Base-by-base conservation (phyloP, 2,888 invertebrate genomes). In the Trissolcus brochymenae region DNA sequence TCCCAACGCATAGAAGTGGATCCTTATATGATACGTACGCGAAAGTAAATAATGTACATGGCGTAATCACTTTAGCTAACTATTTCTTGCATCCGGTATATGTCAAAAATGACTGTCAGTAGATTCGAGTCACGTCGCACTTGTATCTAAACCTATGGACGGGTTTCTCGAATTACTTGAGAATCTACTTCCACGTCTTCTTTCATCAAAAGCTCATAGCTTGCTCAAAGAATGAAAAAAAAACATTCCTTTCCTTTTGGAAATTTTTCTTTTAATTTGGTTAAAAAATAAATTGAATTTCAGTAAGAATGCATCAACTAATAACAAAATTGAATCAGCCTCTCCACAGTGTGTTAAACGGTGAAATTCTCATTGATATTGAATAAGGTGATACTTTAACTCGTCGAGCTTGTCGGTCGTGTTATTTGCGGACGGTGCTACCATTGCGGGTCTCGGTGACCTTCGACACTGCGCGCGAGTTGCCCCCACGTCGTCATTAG, bases 141-240 rank as follows among this genome's bases (percentile, higher is more conserved):
- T 53, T 76, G 46, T 46, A 61, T 70, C 65, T 70, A 71, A 76
- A 50, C 21, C 76, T 57, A 75, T 62, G 64, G 66, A 81, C 84
- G 80, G 72, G 82, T 83, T 84, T 82, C 77, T 78, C 81, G 81
- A 82, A 83, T 80, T 68, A 76, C 80, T 77, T 83, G 76, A 80
- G 81, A 76, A 81, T 68, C 60, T 77, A 57, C 61, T 67, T 68
- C 51, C 49, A 14, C 41, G 16, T 51, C 35, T 61, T 43, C 13
- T 67, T 14, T 54, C 29, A 16, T 49, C 53, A 35, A 35, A 35
- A 7, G 35, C 35, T 35, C 35, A 35, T 35, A 35, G 35, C 35
- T 35, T 35, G 9, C 11, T 7, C 35, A 1, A 9, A 35, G 43
- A 16, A 14, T 3, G 14, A 16, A 6, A 46, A 46, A 46, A 46